Evolutionary conservation across 2,888 invertebrate genomes (phyloP).

Genomic region (Rugalucina vietnamica): DNA sequence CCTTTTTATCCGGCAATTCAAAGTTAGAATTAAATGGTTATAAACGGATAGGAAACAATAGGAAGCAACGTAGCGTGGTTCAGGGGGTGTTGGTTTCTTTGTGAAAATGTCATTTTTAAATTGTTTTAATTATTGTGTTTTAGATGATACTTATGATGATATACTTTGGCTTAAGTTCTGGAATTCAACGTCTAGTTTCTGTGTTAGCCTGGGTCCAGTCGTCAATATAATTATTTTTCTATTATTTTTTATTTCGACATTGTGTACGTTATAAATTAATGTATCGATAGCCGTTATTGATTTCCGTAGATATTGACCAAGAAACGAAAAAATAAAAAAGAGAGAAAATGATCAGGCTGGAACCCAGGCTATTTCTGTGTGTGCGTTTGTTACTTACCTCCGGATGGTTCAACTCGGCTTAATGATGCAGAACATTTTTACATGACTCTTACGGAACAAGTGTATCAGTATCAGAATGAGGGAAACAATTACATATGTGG

Average conservation of each 20-base stretch:
- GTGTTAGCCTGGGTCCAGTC: no score
- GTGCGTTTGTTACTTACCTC: conserved; percentile 28
- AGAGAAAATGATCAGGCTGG: no score
- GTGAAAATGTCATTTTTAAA: conserved; percentile 5
- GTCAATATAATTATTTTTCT: no score
- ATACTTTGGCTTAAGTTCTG: conserved; percentile 16
- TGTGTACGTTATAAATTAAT: no score
- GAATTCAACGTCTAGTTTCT: not conserved
- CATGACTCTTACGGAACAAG: conserved; percentile 11
- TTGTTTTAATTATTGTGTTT: not conserved
- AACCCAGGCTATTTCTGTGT: no score
- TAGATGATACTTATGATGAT: conserved; percentile 24
- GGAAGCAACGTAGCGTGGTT: not conserved
- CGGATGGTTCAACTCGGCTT: conserved; percentile 18
- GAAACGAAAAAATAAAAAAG: no score
- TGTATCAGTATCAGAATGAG: conserved; percentile 32
- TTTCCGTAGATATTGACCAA: no score
- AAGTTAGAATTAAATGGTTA: conserved; percentile 1
- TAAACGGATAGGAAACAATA: conserved; percentile 15
- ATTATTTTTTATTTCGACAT: no score
- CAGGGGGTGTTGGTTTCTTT: conserved; percentile 30
- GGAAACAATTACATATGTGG: conserved; percentile 23
- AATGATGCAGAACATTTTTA: conserved; percentile 30
- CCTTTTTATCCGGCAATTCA: not conserved
- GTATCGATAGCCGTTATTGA: no score